These are phyloP conservation scores for Fragum sueziense DNA, from an alignment of 2,888 invertebrate genomes.

Conservation along the genomic window DNA sequence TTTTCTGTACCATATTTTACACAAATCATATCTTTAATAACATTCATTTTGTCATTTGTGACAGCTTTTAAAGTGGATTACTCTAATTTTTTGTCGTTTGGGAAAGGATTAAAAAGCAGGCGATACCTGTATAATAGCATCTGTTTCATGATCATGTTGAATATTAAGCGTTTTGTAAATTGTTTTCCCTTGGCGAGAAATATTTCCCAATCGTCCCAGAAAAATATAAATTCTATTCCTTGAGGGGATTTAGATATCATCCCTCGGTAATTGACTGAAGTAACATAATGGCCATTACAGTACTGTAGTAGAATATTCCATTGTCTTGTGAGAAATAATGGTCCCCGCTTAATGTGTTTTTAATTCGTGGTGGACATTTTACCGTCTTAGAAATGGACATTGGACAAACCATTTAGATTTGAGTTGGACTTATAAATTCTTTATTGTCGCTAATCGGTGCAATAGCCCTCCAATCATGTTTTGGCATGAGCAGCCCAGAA, in stretches of 20 bases:
- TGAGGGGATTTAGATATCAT: conserved; percentile 1
- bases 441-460: not conserved
- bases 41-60: too few species aligned
- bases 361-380: conserved; percentile 17
- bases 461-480: too few species aligned
- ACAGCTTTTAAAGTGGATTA: too few species aligned
- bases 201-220: not conserved
- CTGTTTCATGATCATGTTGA: too few species aligned
- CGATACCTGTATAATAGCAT: too few species aligned
- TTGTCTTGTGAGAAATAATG: conserved; percentile 17
- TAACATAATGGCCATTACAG: conserved; percentile 11
- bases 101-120: too few species aligned
- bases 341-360: conserved; percentile 1
- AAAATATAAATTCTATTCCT: conserved; percentile 11
- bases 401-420: not conserved
- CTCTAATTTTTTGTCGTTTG: too few species aligned
- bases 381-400: conserved; percentile 1
- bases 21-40: too few species aligned
- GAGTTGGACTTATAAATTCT: too few species aligned
- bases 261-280: conserved; percentile 6
- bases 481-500: too few species aligned
- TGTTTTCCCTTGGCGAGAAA: not conserved
- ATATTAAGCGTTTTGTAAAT: not conserved
- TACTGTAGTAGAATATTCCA: not conserved
- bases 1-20: too few species aligned